Evolutionary conservation across 2,113 vertebrate genomes (phyloP).

Genomic region (Puntigrus tetrazona): DNA sequence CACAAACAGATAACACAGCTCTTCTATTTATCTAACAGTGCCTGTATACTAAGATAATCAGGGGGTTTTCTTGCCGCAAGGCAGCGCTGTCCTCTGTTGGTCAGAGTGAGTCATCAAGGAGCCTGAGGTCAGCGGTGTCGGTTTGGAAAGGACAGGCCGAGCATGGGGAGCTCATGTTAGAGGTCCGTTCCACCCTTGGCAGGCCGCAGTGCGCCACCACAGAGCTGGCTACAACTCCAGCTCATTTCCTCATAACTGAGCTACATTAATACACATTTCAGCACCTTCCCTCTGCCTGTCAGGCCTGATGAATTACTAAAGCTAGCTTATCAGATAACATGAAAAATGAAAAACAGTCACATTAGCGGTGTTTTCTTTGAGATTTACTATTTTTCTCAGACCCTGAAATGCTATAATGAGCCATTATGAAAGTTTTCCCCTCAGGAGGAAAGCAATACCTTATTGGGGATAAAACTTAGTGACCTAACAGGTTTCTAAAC

Average conservation of each 20-base stretch:
- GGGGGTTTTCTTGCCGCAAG: background rate
- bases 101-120: conserved; percentile 28
- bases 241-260: conserved; percentile 39
- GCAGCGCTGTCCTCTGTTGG: conserved; percentile 14
- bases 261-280: conserved; percentile 52
- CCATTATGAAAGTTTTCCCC: conserved; percentile 26
- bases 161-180: conserved; percentile 28
- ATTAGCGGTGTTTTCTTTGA: conserved; percentile 43
- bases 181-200: conserved; percentile 33
- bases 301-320: conserved; percentile 50
- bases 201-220: conserved; percentile 33
- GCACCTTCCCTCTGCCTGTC: conserved; percentile 34
- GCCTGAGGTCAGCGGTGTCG: conserved; percentile 21
- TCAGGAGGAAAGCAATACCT: conserved; percentile 29
- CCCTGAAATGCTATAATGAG: conserved; percentile 41
- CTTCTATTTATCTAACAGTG: background rate
- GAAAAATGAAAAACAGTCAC: conserved; percentile 46
- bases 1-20: background rate
- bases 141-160: conserved; percentile 25
- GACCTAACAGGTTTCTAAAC: conserved; percentile 28
- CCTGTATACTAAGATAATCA: background rate
- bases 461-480: conserved; percentile 31
- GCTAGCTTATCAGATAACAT: conserved; percentile 52
- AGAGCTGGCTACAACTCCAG: conserved; percentile 25
- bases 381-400: conserved; percentile 35